phyloP scores from a whole-genome alignment of 2,888 invertebrate genomes.

The Limnephilus auricula region DNA sequence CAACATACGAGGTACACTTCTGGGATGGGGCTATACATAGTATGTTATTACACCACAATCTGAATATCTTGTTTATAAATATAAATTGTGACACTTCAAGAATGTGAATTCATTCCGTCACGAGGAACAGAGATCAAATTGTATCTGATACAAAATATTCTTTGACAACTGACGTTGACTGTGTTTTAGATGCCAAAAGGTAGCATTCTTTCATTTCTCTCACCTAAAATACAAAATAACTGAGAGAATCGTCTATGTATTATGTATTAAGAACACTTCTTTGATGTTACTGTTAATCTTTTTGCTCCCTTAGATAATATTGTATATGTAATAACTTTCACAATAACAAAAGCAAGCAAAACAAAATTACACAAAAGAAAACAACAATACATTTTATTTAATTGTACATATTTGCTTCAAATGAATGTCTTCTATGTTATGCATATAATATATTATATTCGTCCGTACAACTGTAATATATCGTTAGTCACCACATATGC shows the following conservation, averaged over 20 bases:
- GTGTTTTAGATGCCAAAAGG: neutral
- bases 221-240: neutral
- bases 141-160: neutral
- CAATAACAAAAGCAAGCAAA: conserved; percentile 2
- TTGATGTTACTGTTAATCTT: neutral
- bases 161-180: neutral
- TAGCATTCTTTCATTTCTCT: neutral
- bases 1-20: neutral
- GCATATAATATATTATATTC: neutral
- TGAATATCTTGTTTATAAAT: neutral
- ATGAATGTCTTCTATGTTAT: neutral
- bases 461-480: too few relatives aligned
- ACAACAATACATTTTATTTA: neutral
- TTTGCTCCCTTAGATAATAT: neutral
- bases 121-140: neutral
- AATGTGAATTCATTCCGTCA: neutral
- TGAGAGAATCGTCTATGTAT: neutral
- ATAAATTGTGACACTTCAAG: neutral
- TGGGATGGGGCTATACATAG: neutral
- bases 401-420: neutral
- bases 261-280: neutral
- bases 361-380: neutral
- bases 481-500: too few relatives aligned
- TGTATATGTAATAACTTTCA: neutral
- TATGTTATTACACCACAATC: neutral